These are phyloP conservation scores for Callipepla squamata DNA, from an alignment of 2,113 vertebrate genomes.

Conservation along the genomic window DNA sequence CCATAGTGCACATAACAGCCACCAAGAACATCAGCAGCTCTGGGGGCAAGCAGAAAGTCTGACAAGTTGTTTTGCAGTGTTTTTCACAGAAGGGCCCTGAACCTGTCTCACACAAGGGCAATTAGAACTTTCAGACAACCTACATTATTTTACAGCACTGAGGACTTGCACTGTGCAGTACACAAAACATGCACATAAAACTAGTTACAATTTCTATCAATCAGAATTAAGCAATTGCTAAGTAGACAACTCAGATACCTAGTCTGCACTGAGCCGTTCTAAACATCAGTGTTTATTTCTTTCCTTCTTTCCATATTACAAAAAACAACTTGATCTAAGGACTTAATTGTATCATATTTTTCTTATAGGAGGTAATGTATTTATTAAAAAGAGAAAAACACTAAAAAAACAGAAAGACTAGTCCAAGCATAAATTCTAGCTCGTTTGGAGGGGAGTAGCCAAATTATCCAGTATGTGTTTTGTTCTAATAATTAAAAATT, in stretches of 20 bases:
- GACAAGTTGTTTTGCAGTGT: no score
- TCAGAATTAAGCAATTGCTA: neutral
- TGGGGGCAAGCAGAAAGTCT: neutral
- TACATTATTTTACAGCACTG: neutral
- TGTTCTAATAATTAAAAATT: neutral
- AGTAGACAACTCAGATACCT: neutral
- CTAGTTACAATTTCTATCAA: neutral
- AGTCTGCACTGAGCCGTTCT: neutral
- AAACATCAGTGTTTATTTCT: neutral
- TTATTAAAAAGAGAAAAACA: neutral
- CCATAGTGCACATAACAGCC: no score
- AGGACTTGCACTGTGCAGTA: neutral
- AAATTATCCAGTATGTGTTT: accelerated
- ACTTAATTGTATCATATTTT: neutral
- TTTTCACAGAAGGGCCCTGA: neutral
- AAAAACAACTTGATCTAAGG: neutral
- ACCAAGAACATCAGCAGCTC: neutral
- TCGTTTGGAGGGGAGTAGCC: neutral
- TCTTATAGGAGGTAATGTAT: neutral
- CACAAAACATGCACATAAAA: neutral
- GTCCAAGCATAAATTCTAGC: neutral
- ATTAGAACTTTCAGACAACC: no score
- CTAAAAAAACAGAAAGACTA: neutral
- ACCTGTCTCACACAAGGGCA: neutral
- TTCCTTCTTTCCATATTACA: neutral